phyloP scores from a whole-genome alignment of 2,888 invertebrate genomes.

The Ophioninae sp. region DNA sequence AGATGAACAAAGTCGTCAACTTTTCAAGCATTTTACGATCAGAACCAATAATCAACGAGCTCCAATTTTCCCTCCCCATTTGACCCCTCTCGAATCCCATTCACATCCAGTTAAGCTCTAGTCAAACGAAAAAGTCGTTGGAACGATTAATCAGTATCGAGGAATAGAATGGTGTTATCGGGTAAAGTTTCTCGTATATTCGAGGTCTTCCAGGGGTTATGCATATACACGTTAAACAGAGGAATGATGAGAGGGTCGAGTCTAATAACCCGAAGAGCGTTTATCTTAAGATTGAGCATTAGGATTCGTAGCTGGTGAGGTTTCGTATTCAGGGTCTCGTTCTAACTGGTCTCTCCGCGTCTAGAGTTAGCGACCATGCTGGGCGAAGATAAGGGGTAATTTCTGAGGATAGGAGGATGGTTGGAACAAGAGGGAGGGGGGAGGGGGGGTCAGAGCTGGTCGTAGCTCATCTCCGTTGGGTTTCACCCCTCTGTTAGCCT shows the following conservation, averaged over 20 bases:
- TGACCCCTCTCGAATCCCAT: too few species aligned
- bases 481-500: constrained; percentile 46
- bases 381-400: constrained; percentile 79
- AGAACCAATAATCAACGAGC: too few species aligned
- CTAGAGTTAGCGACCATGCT: constrained; percentile 69
- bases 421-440: not conserved
- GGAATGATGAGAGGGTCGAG: constrained; percentile 53
- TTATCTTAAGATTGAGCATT: constrained; percentile 79
- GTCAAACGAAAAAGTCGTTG: not conserved
- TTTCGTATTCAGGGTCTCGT: constrained; percentile 9
- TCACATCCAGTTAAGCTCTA: too few species aligned
- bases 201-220: not conserved
- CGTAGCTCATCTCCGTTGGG: constrained; percentile 77
- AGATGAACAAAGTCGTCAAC: too few species aligned
- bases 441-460: constrained; percentile 76
- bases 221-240: not conserved
- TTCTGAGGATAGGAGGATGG: constrained; percentile 73
- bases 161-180: not conserved
- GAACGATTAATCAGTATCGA: not conserved
- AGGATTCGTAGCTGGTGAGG: constrained; percentile 75
- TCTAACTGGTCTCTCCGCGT: not conserved
- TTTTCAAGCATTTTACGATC: too few species aligned
- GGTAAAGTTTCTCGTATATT: not conserved
- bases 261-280: constrained; percentile 73
- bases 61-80: too few species aligned